phyloP scores from a whole-genome alignment of 2,797 vertebrate species.

The Trichosurus vulpecula region DNA sequence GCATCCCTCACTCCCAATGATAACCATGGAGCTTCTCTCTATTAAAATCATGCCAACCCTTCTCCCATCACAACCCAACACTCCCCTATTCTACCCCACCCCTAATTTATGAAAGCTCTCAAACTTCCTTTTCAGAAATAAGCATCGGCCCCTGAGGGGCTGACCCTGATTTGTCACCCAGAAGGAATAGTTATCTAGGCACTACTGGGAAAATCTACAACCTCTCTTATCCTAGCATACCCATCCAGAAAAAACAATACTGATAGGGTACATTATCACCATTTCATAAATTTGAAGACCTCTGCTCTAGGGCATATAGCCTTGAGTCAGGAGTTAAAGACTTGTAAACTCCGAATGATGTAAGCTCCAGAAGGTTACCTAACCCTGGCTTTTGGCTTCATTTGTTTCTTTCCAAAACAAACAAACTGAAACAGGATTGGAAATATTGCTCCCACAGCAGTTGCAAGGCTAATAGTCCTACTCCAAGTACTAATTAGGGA shows the following conservation, averaged over 20 bases:
- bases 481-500: not conserved
- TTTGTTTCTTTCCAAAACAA: slow-evolving; percentile 25
- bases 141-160: not conserved
- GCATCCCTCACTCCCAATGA: too few species aligned
- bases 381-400: not conserved
- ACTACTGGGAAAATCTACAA: not conserved
- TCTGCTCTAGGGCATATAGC: not conserved
- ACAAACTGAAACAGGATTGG: not conserved
- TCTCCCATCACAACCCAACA: not conserved
- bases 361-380: slow-evolving; percentile 6
- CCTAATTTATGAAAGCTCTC: not conserved
- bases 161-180: not conserved
- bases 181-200: not conserved
- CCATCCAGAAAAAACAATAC: not conserved
- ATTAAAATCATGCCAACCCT: not conserved
- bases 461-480: not conserved
- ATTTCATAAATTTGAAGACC: not conserved
- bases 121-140: not conserved
- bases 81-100: not conserved
- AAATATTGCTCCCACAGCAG: not conserved
- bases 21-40: not conserved
- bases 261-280: not conserved
- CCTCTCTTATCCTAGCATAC: not conserved
- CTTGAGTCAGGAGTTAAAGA: slow-evolving; percentile 26
- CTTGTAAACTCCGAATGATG: not conserved